Evolutionary conservation across 2,113 vertebrate genomes (phyloP).

Genomic region (Anser brachyrhynchus): DNA sequence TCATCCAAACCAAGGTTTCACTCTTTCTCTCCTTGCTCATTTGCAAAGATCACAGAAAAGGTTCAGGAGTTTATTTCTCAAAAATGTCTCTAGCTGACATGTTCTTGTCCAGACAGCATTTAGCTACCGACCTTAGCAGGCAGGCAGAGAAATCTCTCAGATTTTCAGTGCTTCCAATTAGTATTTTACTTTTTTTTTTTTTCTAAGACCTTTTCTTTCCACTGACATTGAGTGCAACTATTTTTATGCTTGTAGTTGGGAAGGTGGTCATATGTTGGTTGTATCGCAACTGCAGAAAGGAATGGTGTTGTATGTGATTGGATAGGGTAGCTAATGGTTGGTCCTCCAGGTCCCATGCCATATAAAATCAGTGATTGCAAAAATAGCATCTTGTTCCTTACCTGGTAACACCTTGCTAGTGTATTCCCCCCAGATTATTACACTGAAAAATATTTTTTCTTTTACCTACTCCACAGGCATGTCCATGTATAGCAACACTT

Average conservation of each 20-base stretch:
- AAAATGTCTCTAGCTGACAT: background rate
- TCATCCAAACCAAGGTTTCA: background rate
- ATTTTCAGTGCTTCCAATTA: background rate
- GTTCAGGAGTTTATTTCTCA: background rate
- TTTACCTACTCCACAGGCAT: background rate
- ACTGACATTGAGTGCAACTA: background rate
- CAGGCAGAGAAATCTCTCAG: background rate
- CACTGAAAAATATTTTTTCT: background rate
- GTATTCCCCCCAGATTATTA: background rate
- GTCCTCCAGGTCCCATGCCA: background rate
- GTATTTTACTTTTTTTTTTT: background rate
- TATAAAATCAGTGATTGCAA: fast-evolving
- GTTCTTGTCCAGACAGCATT: background rate
- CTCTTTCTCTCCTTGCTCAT: background rate
- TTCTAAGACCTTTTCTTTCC: background rate
- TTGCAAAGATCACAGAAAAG: background rate
- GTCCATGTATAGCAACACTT: background rate
- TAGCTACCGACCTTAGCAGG: background rate
- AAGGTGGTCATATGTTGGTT: fast-evolving
- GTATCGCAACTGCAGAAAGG: too few relatives aligned
- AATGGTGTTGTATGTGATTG: fast-evolving
- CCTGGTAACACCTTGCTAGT: fast-evolving
- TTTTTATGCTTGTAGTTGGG: background rate
- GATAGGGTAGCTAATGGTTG: fast-evolving
- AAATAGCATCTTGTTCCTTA: background rate